Evolutionary conservation across 2,797 vertebrate genomes (phyloP).

Genomic region (Cirrhinus molitorella): DNA sequence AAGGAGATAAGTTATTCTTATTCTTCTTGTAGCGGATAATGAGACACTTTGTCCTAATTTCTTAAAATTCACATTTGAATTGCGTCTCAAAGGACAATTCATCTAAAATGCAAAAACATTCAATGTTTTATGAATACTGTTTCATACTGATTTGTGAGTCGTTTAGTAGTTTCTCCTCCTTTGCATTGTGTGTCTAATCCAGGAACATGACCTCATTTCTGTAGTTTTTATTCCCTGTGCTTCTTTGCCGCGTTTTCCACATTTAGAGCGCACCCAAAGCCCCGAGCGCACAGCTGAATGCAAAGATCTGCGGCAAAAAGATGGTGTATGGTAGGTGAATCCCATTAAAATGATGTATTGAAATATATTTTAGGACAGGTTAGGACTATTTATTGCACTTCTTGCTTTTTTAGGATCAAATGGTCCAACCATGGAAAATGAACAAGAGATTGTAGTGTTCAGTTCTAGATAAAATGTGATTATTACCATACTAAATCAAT

Average conservation of each 20-base stretch:
- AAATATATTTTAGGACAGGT: not conserved
- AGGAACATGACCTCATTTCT: conserved; percentile 74
- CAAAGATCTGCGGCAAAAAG: conserved; percentile 36
- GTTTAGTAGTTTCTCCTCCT: conserved; percentile 55
- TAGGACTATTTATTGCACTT: conserved; percentile 5
- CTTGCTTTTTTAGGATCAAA: conserved; percentile 30
- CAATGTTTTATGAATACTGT: conserved; percentile 74
- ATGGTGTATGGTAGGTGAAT: not conserved
- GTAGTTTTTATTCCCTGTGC: conserved; percentile 69
- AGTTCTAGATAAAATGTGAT: conserved; percentile 7
- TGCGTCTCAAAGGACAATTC: conserved; percentile 71
- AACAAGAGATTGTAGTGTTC: conserved; percentile 15
- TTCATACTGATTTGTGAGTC: conserved; percentile 59
- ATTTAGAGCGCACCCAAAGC: conserved; percentile 59
- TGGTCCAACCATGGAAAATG: not conserved
- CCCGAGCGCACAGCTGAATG: conserved; percentile 61
- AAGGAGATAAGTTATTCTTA: conserved; percentile 40
- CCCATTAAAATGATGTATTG: conserved; percentile 27
- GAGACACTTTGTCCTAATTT: conserved; percentile 72
- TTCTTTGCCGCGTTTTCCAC: conserved; percentile 74
- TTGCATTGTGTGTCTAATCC: conserved; percentile 71
- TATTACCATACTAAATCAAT: conserved; percentile 11
- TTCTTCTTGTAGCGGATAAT: conserved; percentile 60
- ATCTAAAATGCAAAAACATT: conserved; percentile 66
- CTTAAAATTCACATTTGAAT: conserved; percentile 79